Percentiles rank a stretch among this genome's conserved stretches.
Conservation (phyloP, 2,797 vertebrate species). For the Macropus fuliginosus region DNA sequence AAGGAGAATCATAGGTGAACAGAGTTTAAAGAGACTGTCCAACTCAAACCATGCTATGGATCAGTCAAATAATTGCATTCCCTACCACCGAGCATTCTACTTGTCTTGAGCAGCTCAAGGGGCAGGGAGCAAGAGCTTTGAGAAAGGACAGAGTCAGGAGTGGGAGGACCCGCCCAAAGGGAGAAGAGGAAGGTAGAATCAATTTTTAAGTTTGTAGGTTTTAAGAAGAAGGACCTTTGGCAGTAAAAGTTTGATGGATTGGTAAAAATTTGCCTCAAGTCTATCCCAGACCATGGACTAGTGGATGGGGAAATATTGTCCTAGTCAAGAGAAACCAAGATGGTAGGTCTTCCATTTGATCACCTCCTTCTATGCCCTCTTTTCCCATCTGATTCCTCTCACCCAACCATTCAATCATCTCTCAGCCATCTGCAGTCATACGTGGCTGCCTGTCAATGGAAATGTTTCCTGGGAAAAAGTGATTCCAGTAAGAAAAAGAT, state of each 20-base stretch:
- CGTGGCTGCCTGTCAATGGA: neutral
- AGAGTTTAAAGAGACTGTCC: neutral
- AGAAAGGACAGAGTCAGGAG: neutral
- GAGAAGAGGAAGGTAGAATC: neutral
- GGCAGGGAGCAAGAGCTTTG: neutral
- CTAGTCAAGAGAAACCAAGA: neutral
- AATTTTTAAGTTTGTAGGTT: neutral
- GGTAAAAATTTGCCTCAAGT: neutral
- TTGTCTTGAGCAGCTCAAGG: neutral
- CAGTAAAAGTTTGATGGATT: neutral
- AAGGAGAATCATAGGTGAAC: neutral
- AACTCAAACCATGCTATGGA: neutral
- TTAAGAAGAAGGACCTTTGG: neutral
- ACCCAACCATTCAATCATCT: neutral
- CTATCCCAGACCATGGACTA: neutral
- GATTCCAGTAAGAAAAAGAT: neutral
- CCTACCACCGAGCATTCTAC: neutral
- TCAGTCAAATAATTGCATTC: neutral
- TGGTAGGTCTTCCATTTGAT: neutral
- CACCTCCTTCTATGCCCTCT: neutral
- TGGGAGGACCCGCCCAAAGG: neutral
- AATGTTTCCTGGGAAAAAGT: neutral
- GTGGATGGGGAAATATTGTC: neutral
- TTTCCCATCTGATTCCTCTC: neutral
- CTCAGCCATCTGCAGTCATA: neutral